Evolutionary conservation across 2,888 invertebrate genomes (phyloP).

Genomic region (Pterostichus madidus): DNA sequence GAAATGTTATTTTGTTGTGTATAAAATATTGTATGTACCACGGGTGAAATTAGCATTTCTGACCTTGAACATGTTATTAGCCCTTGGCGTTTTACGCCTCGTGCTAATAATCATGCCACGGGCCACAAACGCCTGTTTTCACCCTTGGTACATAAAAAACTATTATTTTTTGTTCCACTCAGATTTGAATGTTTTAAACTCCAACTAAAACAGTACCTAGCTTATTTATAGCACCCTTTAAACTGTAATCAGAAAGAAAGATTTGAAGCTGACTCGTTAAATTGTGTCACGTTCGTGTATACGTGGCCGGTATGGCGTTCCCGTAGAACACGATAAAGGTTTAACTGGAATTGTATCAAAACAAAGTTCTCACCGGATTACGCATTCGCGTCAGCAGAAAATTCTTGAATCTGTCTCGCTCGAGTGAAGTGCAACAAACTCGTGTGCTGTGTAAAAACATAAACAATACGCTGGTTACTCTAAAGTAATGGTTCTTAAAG

Average conservation of each 20-base stretch:
- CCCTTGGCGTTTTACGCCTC: too few species aligned
- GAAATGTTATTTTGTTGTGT: too few species aligned
- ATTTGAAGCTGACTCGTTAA: not conserved
- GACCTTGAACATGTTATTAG: too few species aligned
- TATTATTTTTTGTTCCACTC: too few species aligned
- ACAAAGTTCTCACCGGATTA: slow-evolving; percentile 13
- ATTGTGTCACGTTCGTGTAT: not conserved
- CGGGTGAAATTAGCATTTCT: too few species aligned
- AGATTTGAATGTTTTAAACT: not conserved
- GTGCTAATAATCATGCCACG: too few species aligned
- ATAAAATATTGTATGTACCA: too few species aligned
- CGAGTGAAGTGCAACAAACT: not conserved
- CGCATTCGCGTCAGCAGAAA: slow-evolving; percentile 18
- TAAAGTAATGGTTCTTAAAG: not conserved
- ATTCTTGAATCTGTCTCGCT: not conserved
- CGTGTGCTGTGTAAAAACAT: not conserved
- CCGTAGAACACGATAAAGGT: slow-evolving; percentile 18
- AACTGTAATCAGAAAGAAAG: not conserved
- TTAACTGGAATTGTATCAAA: slow-evolving; percentile 26
- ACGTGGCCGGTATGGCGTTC: not conserved
- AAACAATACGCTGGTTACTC: not conserved
- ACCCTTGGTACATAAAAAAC: too few species aligned
- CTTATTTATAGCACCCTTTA: not conserved
- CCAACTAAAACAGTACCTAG: not conserved
- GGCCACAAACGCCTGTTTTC: too few species aligned